Evolutionary conservation across 2,888 invertebrate species (phyloP), one percentile per base, ranked within the genome.

Genomic region (Sicus ferrugineus): DNA sequence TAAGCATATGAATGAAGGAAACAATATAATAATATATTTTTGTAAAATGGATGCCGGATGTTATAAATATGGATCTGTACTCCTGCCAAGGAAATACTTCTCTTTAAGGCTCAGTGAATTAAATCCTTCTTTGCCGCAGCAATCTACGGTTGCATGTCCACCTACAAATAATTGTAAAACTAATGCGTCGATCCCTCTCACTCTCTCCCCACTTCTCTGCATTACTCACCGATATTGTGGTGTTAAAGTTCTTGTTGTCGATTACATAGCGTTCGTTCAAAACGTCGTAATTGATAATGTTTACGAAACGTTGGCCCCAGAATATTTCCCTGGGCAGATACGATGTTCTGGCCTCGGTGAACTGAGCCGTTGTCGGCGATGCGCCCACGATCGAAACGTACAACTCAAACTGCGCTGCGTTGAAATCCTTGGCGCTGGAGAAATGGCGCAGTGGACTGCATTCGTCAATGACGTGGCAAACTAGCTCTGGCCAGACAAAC

Each of bases 401-500:
- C 80, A 95, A 86, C 87, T 95, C 90, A 80, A 95, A 95, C 77
- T 92, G 88, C 73, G 88, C 89, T 50, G 89, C 88, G 80, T 91
- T 89, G 81, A 95, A 88, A 79, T 94, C 93, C 56, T 75, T 80
- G 74, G 92, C 91, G 0, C 92, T 92, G 0, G 91, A 90, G 77
- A 94, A 89, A 76, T 91, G 90, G 83, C 89, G 93, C 59, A 97
- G 89, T 0, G 96, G 96, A 78, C 94, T 94, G 28, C 84, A 82
- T 11, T 87, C 87, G 78, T 94, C 91, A 73, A 97, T 96, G 70
- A 89, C 88, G 83, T 97, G 96, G 14, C 93, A 92, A 11, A 96
- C 89, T 1, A 93, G 93, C 78, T 94, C 90, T 0, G 96, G 96
- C 96, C 96, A 97, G 54, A 94, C 88, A 77, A 95, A 92, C 46